Conservation (phyloP, 2,888 invertebrate species). For the Celastrina argiolus region DNA sequence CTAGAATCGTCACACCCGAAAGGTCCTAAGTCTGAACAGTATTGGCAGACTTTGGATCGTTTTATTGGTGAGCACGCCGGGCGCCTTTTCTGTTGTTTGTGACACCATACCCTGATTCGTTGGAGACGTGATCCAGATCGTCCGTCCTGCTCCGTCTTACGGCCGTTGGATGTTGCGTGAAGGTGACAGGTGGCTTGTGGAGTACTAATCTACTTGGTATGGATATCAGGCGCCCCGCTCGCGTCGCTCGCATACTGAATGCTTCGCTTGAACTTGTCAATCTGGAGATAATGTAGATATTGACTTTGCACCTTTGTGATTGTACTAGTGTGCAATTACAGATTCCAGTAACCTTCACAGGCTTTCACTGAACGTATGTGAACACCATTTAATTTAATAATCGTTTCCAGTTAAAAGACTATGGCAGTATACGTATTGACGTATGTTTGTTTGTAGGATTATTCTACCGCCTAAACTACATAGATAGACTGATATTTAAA, state of each 20-base stretch:
- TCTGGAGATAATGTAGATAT: constrained; percentile 55
- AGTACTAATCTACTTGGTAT: constrained; percentile 60
- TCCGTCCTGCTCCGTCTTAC: constrained; percentile 44
- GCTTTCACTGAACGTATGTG: too few relatives aligned
- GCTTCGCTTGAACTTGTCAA: constrained; percentile 68
- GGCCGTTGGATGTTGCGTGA: constrained; percentile 38
- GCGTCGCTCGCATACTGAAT: constrained; percentile 64
- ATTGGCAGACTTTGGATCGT: constrained; percentile 43
- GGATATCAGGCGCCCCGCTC: constrained; percentile 52
- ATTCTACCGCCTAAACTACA: too few relatives aligned
- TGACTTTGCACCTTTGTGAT: constrained; percentile 27
- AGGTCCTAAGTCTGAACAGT: constrained; percentile 54
- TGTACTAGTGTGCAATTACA: too few relatives aligned
- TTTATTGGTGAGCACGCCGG: constrained; percentile 48
- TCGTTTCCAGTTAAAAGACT: too few relatives aligned
- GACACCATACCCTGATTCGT: constrained; percentile 72
- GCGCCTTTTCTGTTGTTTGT: constrained; percentile 74
- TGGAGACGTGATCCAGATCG: constrained; percentile 57
- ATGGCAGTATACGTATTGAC: too few relatives aligned
- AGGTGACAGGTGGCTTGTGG: constrained; percentile 43
- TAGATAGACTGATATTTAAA: too few relatives aligned
- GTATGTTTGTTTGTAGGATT: too few relatives aligned
- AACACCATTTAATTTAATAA: too few relatives aligned
- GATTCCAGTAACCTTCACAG: too few relatives aligned
- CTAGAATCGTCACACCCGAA: constrained; percentile 42